phyloP scores from a whole-genome alignment of 2,113 vertebrate genomes.

The Takifugu bimaculatus region DNA sequence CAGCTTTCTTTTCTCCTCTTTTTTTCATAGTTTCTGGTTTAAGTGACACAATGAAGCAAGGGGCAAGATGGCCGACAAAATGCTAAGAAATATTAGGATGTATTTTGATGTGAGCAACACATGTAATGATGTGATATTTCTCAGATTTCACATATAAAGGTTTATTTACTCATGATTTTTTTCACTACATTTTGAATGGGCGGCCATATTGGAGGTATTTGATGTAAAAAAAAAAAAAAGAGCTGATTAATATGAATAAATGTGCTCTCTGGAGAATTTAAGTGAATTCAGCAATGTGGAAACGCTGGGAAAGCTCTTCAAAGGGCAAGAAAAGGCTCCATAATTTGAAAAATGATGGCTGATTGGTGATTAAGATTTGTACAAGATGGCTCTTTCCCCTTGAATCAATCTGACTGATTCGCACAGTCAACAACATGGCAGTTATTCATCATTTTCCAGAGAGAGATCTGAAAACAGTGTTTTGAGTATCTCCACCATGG shows the following conservation, averaged over 20 bases:
- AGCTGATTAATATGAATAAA: too few species aligned
- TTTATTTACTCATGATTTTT: too few species aligned
- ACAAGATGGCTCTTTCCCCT: not conserved
- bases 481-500: too few species aligned
- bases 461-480: too few species aligned
- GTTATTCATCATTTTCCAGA: too few species aligned
- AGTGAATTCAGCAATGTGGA: not conserved
- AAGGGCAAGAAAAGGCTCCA: not conserved
- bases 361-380: not conserved
- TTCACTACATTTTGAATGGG: too few species aligned
- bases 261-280: not conserved
- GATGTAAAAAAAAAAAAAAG: not conserved
- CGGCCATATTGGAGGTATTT: too few species aligned
- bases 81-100: too few species aligned
- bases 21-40: slow-evolving; percentile 37
- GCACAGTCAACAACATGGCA: not conserved
- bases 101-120: too few species aligned
- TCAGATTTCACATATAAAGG: too few species aligned
- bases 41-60: slow-evolving; percentile 33
- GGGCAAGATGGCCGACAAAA: slow-evolving; percentile 9
- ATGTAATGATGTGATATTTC: not conserved
- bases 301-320: not conserved
- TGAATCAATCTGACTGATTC: not conserved
- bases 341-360: too few species aligned
- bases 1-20: slow-evolving; percentile 30